These are phyloP conservation scores for Lycaon pictus DNA, from an alignment of 2,113 vertebrate species.

Conservation along the genomic window DNA sequence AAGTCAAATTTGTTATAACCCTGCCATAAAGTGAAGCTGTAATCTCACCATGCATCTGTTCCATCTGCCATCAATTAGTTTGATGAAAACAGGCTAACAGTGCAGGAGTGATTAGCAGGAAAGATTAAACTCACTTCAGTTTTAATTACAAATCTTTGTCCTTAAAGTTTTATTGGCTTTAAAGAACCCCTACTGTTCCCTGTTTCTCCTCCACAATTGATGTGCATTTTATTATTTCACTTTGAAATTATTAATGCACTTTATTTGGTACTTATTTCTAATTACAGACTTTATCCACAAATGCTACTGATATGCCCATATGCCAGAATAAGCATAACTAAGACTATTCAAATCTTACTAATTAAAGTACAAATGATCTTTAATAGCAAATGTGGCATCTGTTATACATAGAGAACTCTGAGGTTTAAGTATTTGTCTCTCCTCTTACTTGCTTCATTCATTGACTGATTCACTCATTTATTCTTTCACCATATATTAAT, in stretches of 20 bases:
- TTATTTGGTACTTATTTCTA: conserved; percentile 71
- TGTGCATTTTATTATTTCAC: conserved; percentile 45
- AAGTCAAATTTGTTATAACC: conserved; percentile 70
- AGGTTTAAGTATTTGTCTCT: conserved; percentile 6
- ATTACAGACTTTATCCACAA: conserved; percentile 68
- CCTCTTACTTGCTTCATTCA: conserved; percentile 19
- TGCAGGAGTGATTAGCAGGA: conserved; percentile 73
- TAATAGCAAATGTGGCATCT: conserved; percentile 32
- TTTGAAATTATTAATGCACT: conserved; percentile 71
- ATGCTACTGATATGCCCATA: conserved; percentile 68
- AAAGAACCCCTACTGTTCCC: conserved; percentile 29
- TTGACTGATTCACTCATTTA: background rate
- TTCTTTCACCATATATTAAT: conserved; percentile 43
- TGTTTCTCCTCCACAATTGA: conserved; percentile 24
- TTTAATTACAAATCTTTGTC: conserved; percentile 82
- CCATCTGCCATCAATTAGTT: conserved; percentile 85
- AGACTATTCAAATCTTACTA: conserved; percentile 49
- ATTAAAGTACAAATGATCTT: conserved; percentile 64
- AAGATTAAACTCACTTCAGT: conserved; percentile 83
- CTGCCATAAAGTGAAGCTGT: conserved; percentile 69
- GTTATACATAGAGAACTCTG: background rate
- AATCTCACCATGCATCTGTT: conserved; percentile 82
- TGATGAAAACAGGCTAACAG: conserved; percentile 83
- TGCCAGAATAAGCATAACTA: conserved; percentile 58
- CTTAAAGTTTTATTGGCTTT: conserved; percentile 68